Base-by-base conservation (phyloP, 2,888 invertebrate species). In the Ecliptopera silaceata region DNA sequence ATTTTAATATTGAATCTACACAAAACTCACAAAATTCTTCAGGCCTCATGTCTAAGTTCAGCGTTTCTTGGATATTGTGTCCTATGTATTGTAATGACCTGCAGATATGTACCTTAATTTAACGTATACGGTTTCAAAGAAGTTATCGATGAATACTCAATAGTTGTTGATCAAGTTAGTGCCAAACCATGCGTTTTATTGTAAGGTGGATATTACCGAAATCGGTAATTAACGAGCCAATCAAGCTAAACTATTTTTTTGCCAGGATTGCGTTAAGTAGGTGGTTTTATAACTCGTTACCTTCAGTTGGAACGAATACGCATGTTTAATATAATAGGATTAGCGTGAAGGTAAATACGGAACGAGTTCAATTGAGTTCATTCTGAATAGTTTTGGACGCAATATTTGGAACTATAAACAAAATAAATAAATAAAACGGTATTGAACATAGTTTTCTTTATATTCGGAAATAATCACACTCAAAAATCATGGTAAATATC, bases 161-260 rank as follows among this genome's bases (percentile, higher is more conserved):
- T 13, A 8, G 22, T 39, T 38, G 43, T 36, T 13, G 43, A 8
- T 18, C 39, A 38, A 43, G 29, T 44, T 45, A 26, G 6, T 26
- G 44, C 49, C 32, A 15, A 58, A 41, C 54, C 49, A 50, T 41
- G 34, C 45, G 42, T 54, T 59, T 42, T 54, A 54, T 54, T 43
- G 49, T 20, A 11, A 42, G 29, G 39, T 50, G 45, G 41, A 50
- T 26, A 22, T 57, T 57, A 57, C 56, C 22, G 31, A 47, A 52
- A 43, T 38, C 43, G 11, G 26, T 42, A 22, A 17, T 17, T 43
- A 22, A 6, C 34, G 12, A 41, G n/a, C 31, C 38, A 50, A 49
- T 56, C 29, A 39, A 39, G 32, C 32, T 42, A 43, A 43, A 51
- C 36, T n/a, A 3, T 3, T 49, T 50, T 49, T 50, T 50, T 15